phyloP scores from a whole-genome alignment of 37 sponge, comb jelly and placozoan genomes.

The Cladorhizidae sp. region DNA sequence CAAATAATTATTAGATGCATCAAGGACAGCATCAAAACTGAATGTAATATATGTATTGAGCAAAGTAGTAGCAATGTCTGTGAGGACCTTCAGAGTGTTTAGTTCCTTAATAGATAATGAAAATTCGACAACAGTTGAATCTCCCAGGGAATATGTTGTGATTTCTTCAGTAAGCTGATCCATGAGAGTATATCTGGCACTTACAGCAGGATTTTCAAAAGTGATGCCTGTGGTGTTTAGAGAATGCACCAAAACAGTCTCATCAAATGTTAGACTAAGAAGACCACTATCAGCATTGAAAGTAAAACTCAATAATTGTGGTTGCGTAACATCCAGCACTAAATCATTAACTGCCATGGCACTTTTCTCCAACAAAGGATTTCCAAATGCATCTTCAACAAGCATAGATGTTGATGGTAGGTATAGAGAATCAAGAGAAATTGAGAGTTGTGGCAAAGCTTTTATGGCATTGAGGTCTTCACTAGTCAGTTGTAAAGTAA shows the following conservation, averaged over 20 bases:
- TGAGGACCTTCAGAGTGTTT: constrained; percentile 77
- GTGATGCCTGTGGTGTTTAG: constrained; percentile 62
- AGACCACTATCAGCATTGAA: constrained; percentile 75
- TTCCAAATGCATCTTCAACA: constrained; percentile 61
- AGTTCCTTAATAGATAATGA: constrained; percentile 70
- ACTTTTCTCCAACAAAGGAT: constrained; percentile 21
- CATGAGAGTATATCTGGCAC: constrained; percentile 59
- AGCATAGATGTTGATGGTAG: constrained; percentile 43
- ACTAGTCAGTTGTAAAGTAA: constrained; percentile 62
- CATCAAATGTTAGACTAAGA: constrained; percentile 79
- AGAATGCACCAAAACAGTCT: constrained; percentile 63
- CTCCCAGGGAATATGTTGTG: constrained; percentile 28
- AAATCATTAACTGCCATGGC: constrained; percentile 43
- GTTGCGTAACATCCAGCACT: constrained; percentile 63
- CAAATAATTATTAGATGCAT: constrained; percentile 69
- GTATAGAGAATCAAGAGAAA: constrained; percentile 57
- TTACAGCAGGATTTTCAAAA: constrained; percentile 48
- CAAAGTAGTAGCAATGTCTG: constrained; percentile 53
- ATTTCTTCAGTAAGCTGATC: constrained; percentile 48
- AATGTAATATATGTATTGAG: constrained; percentile 59
- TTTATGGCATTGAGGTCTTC: constrained; percentile 83
- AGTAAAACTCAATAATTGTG: constrained; percentile 55
- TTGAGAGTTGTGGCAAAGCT: constrained; percentile 38
- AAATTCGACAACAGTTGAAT: constrained; percentile 67
- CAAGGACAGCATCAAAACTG: constrained; percentile 32